Conservation (phyloP, 35 echinoderm and acorn worm species). For the Apostichopus californicus region DNA sequence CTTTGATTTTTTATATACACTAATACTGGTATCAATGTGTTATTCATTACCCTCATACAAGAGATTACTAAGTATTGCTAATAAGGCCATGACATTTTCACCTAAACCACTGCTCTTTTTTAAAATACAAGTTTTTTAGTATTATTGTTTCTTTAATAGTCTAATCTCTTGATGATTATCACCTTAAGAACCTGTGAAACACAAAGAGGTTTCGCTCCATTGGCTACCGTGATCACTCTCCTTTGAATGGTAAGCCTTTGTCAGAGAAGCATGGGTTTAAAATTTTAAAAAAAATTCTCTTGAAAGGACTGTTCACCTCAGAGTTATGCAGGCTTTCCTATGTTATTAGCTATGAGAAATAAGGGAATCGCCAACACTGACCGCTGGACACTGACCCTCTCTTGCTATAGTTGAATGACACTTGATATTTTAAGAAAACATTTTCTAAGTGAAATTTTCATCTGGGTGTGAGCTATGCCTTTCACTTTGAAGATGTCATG, state of each 20-base stretch:
- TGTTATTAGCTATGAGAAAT: no score
- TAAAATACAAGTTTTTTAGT: background rate
- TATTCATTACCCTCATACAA: background rate
- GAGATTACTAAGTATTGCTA: background rate
- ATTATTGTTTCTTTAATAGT: background rate
- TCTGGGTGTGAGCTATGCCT: no score
- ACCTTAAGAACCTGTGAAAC: background rate
- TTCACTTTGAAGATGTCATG: no score
- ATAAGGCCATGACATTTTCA: background rate
- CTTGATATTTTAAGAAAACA: no score
- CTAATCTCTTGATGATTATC: background rate
- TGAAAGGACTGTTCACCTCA: no score
- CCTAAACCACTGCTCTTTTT: background rate
- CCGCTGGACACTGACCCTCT: no score
- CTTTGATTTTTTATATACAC: no score
- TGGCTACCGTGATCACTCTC: background rate
- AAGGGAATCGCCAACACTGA: no score
- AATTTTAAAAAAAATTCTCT: no score
- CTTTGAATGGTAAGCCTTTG: background rate
- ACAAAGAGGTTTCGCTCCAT: background rate
- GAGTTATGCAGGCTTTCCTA: no score
- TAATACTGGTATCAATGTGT: background rate
- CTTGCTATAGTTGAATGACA: no score
- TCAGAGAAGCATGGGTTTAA: background rate
- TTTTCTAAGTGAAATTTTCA: no score